phyloP scores from a whole-genome alignment of 2,113 vertebrate genomes.

The Petromus typicus region DNA sequence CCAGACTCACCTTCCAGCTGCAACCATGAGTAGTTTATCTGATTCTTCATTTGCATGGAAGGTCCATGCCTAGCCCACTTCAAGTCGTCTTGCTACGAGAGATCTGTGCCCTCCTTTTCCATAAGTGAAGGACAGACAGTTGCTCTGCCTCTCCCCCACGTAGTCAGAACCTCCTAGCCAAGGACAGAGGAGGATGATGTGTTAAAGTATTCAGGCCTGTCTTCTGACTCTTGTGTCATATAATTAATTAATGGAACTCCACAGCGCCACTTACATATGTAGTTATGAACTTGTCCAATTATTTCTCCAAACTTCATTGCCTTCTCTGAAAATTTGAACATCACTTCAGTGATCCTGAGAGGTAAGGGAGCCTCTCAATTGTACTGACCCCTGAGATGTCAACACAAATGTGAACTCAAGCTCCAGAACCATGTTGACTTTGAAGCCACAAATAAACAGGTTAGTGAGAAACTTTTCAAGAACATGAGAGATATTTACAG shows the following conservation, averaged over 20 bases:
- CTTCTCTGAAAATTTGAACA: constrained; percentile 21
- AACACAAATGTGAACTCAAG: constrained; percentile 34
- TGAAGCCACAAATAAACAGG: not conserved
- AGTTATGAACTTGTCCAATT: not conserved
- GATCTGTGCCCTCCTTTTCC: not conserved
- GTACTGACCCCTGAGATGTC: not conserved
- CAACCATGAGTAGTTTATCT: not conserved
- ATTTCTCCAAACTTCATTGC: not conserved
- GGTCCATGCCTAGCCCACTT: not conserved
- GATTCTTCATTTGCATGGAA: not conserved
- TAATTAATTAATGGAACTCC: not conserved
- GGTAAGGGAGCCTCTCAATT: not conserved
- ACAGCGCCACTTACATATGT: not conserved
- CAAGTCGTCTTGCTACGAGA: not conserved
- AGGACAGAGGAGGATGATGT: not conserved
- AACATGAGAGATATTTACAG: not conserved
- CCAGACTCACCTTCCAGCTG: not conserved
- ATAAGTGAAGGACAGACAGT: not conserved
- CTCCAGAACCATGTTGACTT: not conserved
- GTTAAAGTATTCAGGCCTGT: not conserved
- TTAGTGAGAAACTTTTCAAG: not conserved
- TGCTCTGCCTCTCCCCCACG: not conserved
- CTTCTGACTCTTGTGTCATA: not conserved
- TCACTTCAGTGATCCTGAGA: not conserved
- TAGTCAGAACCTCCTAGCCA: not conserved